Evolutionary conservation across 2,888 invertebrate genomes (phyloP), one percentile per base, ranked within the genome.

Genomic region (Dynastes tityus): DNA sequence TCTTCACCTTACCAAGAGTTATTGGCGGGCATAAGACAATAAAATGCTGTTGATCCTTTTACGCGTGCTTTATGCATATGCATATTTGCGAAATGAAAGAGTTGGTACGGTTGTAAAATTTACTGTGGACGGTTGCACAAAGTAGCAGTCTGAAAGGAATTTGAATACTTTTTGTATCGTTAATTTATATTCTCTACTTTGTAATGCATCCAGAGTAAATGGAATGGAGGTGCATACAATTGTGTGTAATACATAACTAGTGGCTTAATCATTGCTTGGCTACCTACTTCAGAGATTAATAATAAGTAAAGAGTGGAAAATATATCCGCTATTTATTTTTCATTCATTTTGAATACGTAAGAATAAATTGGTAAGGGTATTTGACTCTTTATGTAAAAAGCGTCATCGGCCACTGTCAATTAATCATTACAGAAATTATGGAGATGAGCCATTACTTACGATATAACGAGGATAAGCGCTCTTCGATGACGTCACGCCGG

Each of bases 11-110:
- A 29, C 22, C 49, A 29, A 68, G 51, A 53, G 27, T 51, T 68
- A 67, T 67, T 16, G 45, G 65, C 65, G 29, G 9, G 49, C 51
- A 51, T 51, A 68, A 68, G 51, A 68, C 68, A 68, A 68, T 68
- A 68, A 68, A 68, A 27, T 29, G 22, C 27, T 11, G 68, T 40
- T 40, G 16, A 22, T 45, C 37, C 22, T 16, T 67, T 64, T 67
- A 22, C 45, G 22, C 5, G 22, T 51, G 49, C 40, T 68, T 68
- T 68, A 11, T 27, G 51, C 27, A 27, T 51, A 27, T 49, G 29
- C 51, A 51, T 27, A 45, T 67, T 67, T 67, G 13, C 49, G 51
- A 51, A 68, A 51, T 49, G 51, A 51, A 51, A 68, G 6, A 45
- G 45, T 45, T 8, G 45, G 63, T 4, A 63, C 11, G 63, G 29